Evolutionary conservation across 2,888 invertebrate genomes (phyloP).

Genomic region (Steinernema carpocapsae): DNA sequence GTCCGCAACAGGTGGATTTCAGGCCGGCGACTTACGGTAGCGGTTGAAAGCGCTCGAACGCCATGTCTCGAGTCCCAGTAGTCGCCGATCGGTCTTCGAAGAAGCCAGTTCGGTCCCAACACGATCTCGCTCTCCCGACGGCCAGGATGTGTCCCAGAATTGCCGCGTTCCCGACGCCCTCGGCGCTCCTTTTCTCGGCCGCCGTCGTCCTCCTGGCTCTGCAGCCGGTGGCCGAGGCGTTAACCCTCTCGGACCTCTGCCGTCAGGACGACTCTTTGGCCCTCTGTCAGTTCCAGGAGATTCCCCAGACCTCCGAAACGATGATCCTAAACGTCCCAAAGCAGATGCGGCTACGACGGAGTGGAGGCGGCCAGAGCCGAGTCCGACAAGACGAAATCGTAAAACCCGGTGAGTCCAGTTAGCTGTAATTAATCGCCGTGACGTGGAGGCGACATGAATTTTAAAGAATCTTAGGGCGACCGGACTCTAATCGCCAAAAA

Average conservation of each 20-base stretch:
- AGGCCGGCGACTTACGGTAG: slow-evolving; percentile 23
- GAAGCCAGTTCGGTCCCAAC: slow-evolving; percentile 20
- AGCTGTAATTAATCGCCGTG: too few species aligned
- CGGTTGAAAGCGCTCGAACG: slow-evolving; percentile 13
- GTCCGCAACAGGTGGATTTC: slow-evolving; percentile 10
- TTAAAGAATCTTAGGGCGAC: too few species aligned
- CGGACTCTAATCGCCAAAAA: too few species aligned
- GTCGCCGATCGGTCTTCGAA: slow-evolving; percentile 21
- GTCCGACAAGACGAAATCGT: neutral
- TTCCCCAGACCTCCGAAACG: neutral
- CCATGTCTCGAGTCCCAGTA: slow-evolving; percentile 25
- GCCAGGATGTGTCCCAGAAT: neutral
- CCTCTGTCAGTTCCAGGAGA: slow-evolving; percentile 10
- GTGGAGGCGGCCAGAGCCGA: neutral
- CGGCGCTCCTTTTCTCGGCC: neutral
- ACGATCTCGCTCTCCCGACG: neutral
- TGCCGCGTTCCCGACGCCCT: neutral
- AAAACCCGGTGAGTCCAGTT: neutral
- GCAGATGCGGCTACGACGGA: neutral
- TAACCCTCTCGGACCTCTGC: slow-evolving; percentile 10
- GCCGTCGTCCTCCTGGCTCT: slow-evolving; percentile 13
- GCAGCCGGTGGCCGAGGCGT: neutral
- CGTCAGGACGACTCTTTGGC: slow-evolving; percentile 3
- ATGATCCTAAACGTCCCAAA: neutral
- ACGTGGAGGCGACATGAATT: too few species aligned